phyloP scores from a whole-genome alignment of 2,113 vertebrate genomes.

The Nyctibius bracteatus region DNA sequence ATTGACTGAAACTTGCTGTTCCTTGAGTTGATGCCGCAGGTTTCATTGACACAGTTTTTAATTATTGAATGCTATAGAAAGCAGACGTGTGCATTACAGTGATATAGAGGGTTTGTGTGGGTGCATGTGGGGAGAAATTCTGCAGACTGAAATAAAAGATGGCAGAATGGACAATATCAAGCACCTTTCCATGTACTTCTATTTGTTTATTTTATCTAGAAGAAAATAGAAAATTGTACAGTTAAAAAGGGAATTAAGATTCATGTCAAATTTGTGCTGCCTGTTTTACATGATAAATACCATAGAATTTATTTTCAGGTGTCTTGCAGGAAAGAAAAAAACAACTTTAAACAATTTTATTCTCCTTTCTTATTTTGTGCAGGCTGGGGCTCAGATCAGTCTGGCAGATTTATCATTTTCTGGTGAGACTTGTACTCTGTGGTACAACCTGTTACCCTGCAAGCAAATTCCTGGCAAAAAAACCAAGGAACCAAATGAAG shows the following conservation, averaged over 20 bases:
- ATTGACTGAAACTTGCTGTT: neutral
- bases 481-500: constrained; percentile 44
- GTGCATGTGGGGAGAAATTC: neutral
- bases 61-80: neutral
- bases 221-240: neutral
- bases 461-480: constrained; percentile 61
- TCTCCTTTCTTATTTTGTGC: neutral
- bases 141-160: neutral
- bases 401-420: constrained; percentile 73
- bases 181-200: neutral
- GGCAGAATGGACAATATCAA: neutral
- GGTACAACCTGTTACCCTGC: constrained; percentile 79
- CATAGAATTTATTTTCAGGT: neutral
- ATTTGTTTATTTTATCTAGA: neutral
- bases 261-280: neutral
- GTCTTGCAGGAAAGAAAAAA: neutral
- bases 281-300: neutral
- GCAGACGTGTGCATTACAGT: neutral
- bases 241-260: neutral
- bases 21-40: neutral
- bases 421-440: constrained; percentile 67
- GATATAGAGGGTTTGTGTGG: neutral
- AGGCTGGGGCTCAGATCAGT: constrained; percentile 81
- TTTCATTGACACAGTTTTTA: neutral
- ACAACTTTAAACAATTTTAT: neutral